Base-by-base conservation (phyloP, 2,113 vertebrate genomes). In the Channa argus region DNA sequence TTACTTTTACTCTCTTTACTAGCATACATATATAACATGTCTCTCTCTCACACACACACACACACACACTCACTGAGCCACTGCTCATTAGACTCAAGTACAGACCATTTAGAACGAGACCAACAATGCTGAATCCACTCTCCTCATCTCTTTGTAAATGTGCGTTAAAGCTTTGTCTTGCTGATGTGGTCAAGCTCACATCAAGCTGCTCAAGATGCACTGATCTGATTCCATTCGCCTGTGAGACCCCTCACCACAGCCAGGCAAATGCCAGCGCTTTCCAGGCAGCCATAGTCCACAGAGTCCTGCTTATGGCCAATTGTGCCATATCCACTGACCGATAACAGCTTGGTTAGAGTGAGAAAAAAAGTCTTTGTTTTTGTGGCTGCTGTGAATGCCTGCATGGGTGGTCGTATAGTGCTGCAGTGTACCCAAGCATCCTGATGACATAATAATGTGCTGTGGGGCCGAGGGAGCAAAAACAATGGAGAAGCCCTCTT, bases 371-470 rank as follows among this genome's bases (percentile, higher is more conserved):
- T 46, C 66, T 56, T 14, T 5, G 53, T 61, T 56, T 3, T 54
- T 8, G 44, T 8, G 8, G 37, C 46, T 52, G 63, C 38, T 11
- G 58, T 63, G 36, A 80, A 76, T 11, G 36, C 38, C 53, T 80
- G 80, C 86, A 66, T 77, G 92, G 92, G 94, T 91, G 93, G 94
- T 91, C 91, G 75, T n/a, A 45, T 8, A 37, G 10, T 46, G 5
- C 54, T 58, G 49, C 24, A 85, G 74, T 53, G 24, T 51, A 62
- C 55, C 36, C 47, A 59, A 58, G 56, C 52, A 46, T 62, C 41
- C 55, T 58, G 73, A 83, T 71, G 12, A 54, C 66, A 8, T 75
- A 73, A 77, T 89, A 88, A 87, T 36, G 36, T 69, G 43, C 64
- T 67, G 58, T 12, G 55, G 92, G 85, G 69, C 79, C 65, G 67